Percentiles rank a stretch among this genome's conserved stretches.
These are phyloP conservation scores for Malurus melanocephalus DNA, from an alignment of 2,113 vertebrate genomes.

Conservation along the genomic window DNA sequence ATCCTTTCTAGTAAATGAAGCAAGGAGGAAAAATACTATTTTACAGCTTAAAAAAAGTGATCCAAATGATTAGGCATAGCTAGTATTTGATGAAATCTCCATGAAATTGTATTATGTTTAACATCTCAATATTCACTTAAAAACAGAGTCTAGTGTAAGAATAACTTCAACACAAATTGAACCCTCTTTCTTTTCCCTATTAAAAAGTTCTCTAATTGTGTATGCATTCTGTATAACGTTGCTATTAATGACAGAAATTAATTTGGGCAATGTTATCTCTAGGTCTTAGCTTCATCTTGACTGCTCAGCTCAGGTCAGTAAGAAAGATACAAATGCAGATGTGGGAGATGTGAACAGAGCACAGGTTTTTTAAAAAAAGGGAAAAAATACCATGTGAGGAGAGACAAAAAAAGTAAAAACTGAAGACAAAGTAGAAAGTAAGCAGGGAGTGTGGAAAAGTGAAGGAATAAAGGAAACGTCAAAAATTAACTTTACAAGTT, in stretches of 20 bases:
- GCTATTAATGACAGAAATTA: background rate
- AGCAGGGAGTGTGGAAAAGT: background rate
- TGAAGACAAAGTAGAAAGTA: background rate
- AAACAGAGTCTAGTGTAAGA: background rate
- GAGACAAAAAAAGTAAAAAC: background rate
- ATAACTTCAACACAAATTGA: background rate
- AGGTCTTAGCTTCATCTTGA: background rate
- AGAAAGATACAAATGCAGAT: background rate
- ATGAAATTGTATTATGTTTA: background rate
- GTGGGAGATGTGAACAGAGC: background rate
- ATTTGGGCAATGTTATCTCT: background rate
- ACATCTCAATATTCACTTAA: background rate
- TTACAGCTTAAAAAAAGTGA: background rate
- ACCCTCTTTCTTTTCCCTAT: background rate
- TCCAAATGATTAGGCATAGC: background rate
- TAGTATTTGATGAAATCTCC: background rate
- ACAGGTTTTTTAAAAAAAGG: background rate
- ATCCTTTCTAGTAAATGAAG: background rate
- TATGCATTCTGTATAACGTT: background rate
- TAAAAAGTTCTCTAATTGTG: background rate
- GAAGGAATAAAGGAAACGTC: background rate
- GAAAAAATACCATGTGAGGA: background rate
- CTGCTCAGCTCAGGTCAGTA: background rate
- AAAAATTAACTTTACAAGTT: background rate
- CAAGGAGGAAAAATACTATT: background rate